Evolutionary conservation across 2,888 invertebrate genomes (phyloP).

Genomic region (Phania funesta): DNA sequence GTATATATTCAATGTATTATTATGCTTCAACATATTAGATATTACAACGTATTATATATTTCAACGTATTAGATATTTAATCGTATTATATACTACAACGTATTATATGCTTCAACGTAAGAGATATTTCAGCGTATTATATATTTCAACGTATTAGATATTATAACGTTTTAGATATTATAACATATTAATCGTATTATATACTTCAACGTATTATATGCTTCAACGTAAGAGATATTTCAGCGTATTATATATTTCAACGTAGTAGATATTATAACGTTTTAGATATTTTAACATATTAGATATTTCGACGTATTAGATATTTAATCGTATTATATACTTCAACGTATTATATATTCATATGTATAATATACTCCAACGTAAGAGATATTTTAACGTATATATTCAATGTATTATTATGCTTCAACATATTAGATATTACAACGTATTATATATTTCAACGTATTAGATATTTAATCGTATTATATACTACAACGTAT

Average conservation of each 20-base stretch:
- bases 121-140: too few species aligned
- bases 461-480: neutral
- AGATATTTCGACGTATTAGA: too few species aligned
- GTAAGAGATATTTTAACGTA: neutral
- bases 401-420: neutral
- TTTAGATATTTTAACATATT: too few species aligned
- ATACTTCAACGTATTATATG: neutral
- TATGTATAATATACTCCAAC: neutral
- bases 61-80: neutral
- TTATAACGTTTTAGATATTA: neutral
- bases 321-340: neutral
- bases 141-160: neutral
- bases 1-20: too few species aligned
- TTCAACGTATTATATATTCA: neutral
- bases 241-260: neutral
- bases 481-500: neutral
- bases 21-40: neutral
- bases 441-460: neutral
- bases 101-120: neutral
- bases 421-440: neutral
- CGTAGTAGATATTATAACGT: too few species aligned
- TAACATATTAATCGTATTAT: neutral
- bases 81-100: neutral
- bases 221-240: neutral
- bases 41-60: too few species aligned